phyloP scores from a whole-genome alignment of 2,888 invertebrate genomes.

The Caenorhabditis sp. region DNA sequence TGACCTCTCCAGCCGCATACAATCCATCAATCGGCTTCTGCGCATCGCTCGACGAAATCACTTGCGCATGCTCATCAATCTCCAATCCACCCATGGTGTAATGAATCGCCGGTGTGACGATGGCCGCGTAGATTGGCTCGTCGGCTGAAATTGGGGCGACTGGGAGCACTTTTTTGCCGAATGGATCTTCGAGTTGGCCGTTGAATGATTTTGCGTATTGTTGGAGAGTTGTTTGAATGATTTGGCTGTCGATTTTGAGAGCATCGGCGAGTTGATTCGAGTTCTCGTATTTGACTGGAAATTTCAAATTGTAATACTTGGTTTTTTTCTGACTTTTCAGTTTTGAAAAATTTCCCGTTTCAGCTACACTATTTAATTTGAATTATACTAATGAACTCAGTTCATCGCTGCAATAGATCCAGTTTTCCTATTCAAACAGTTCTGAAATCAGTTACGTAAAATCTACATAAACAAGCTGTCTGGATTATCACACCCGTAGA shows the following conservation, averaged over 20 bases:
- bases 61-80: constrained; percentile 61
- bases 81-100: constrained; percentile 71
- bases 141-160: constrained; percentile 36
- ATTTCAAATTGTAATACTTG: too few species aligned
- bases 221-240: constrained; percentile 52
- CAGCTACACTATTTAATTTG: too few species aligned
- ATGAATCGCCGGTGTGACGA: constrained; percentile 67
- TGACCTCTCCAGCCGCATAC: constrained; percentile 70
- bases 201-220: constrained; percentile 56
- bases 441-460: too few species aligned
- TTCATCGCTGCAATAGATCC: too few species aligned
- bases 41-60: constrained; percentile 24
- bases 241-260: constrained; percentile 38
- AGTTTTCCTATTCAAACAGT: too few species aligned
- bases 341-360: too few species aligned
- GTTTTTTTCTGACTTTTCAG: too few species aligned
- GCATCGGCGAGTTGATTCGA: constrained; percentile 54
- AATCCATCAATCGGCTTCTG: constrained; percentile 64
- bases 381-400: too few species aligned
- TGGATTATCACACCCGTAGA: too few species aligned
- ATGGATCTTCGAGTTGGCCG: constrained; percentile 22
- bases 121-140: constrained; percentile 65
- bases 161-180: constrained; percentile 38
- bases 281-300: constrained; percentile 51
- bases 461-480: too few species aligned